Evolutionary conservation across 2,113 vertebrate genomes (phyloP).

Genomic region (Stomatorhinus ivindoensis): DNA sequence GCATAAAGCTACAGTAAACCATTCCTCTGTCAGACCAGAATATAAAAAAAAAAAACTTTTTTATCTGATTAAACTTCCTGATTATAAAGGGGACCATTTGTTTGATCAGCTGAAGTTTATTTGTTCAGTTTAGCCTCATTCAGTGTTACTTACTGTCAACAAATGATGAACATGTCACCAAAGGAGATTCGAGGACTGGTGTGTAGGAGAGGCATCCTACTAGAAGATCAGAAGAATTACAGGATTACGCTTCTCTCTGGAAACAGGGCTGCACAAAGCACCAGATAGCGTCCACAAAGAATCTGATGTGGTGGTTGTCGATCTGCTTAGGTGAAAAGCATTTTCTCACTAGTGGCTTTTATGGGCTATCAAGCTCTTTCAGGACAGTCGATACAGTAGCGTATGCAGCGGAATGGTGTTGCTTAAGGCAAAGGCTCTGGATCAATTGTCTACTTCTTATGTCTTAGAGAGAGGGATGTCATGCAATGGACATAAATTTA

Average conservation of each 20-base stretch:
- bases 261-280: constrained; percentile 35
- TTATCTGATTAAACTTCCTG: constrained; percentile 45
- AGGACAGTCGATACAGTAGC: constrained; percentile 27
- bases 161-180: constrained; percentile 33
- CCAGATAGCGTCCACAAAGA: constrained; percentile 26
- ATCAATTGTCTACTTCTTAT: constrained; percentile 62
- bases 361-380: not conserved
- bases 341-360: not conserved
- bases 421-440: constrained; percentile 57
- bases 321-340: not conserved
- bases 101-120: constrained; percentile 40
- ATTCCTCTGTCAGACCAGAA: constrained; percentile 26
- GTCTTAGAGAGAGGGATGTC: constrained; percentile 63
- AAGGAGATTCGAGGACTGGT: constrained; percentile 24
- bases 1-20: constrained; percentile 24
- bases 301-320: not conserved
- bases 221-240: constrained; percentile 39
- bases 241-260: constrained; percentile 43
- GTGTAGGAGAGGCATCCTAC: constrained; percentile 9
- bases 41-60: constrained; percentile 32
- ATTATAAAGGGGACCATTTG: constrained; percentile 27
- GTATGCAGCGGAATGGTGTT: not conserved
- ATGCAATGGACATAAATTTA: constrained; percentile 56
- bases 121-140: constrained; percentile 36
- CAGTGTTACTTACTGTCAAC: constrained; percentile 29